A percentile compares a stretch with the other conserved stretches of the same genome.
These are phyloP conservation scores for Vanessa cardui DNA, from an alignment of 2,888 invertebrate genomes.

Conservation along the genomic window DNA sequence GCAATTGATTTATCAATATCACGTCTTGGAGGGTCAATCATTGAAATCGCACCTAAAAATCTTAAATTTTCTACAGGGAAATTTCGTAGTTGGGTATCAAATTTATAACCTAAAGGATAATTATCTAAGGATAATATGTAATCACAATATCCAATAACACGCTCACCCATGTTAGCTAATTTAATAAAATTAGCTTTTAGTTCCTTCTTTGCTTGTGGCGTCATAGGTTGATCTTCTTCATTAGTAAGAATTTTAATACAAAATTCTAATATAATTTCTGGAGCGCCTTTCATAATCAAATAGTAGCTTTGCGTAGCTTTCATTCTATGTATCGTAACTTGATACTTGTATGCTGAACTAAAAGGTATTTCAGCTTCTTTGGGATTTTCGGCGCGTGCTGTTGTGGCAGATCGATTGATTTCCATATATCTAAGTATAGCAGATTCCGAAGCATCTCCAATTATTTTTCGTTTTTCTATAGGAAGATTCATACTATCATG, in stretches of 20 bases:
- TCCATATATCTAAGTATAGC: conserved; percentile 87
- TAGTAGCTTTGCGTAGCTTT: conserved; percentile 77
- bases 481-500: conserved; percentile 73
- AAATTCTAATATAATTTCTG: conserved; percentile 86
- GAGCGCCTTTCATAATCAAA: conserved; percentile 90
- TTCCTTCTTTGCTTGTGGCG: conserved; percentile 71
- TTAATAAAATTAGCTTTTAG: conserved; percentile 87
- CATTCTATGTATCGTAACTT: conserved; percentile 86
- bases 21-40: conserved; percentile 88
- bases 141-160: conserved; percentile 93
- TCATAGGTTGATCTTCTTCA: conserved; percentile 78
- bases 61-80: conserved; percentile 85
- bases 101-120: conserved; percentile 80
- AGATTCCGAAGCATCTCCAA: conserved; percentile 88
- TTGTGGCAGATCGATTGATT: conserved; percentile 80
- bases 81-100: conserved; percentile 84
- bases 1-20: conserved; percentile 86
- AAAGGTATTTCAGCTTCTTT: conserved; percentile 86
- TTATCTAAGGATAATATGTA: conserved; percentile 79
- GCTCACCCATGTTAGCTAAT: conserved; percentile 92
- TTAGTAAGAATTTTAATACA: conserved; percentile 82
- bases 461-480: conserved; percentile 78
- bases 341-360: conserved; percentile 87
- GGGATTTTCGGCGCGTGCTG: conserved; percentile 75
- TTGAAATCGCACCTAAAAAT: conserved; percentile 85